Evolutionary conservation across 2,113 vertebrate genomes (phyloP), one percentile per base, ranked within the genome.

Genomic region (Nestor notabilis): DNA sequence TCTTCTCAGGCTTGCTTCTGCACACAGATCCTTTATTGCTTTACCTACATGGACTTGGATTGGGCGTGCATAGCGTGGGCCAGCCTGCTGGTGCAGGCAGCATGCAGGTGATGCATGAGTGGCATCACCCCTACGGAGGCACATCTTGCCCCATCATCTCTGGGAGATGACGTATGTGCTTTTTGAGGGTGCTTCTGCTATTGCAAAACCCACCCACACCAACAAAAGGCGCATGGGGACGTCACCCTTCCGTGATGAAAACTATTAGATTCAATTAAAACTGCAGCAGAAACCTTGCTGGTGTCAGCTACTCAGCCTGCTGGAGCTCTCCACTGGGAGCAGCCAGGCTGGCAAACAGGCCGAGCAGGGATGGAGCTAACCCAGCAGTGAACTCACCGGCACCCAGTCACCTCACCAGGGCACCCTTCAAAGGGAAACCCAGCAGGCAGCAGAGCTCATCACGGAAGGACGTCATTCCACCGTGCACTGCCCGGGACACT

Each of bases 351-450:
- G 88, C 71, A 80, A 96, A 95, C 96, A 76, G 85, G 96, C 66
- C 35, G 39, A 79, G 77, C 70, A 5, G 50, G 43, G 60, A 86
- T 46, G 64, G 60, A 68, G 12, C 85, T 96, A 76, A 96, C 96
- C 96, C 85, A 83, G 46, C 2, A 3, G 66, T 92, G 95, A 97
- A 93, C 96, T 96, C 96, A 94, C 43, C 9, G 1, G 25, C 66
- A 87, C 53, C 39, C 85, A 72, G 87, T 76, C 89, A 90, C 95
- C 87, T 95, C 49, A 21, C 44, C 87, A 83, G 68, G 4, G 2
- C 82, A 85, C 66, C 66, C 93, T 93, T 88, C 96, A 82, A 89
- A 96, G 91, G 76, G 72, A 88, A 90, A 83, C 69, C 93, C 79
- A 1, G 39, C 60, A 28, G 95, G 96, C 90, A 87, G 46, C 64